Percentiles rank a stretch among this genome's conserved stretches.
Evolutionary conservation across 2,113 vertebrate genomes (phyloP).

Genomic region (Anoplopoma fimbria): DNA sequence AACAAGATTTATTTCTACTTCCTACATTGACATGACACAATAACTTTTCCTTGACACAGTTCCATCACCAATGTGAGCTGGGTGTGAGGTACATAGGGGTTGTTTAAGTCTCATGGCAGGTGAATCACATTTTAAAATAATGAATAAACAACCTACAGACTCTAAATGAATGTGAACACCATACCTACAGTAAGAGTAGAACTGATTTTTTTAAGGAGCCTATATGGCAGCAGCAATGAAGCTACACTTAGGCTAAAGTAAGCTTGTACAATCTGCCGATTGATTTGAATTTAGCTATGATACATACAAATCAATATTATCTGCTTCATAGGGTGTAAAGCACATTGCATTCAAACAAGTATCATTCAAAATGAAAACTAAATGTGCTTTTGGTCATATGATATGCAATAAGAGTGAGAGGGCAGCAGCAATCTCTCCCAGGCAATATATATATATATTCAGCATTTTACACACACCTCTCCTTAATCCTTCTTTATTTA

Average conservation of each 20-base stretch:
- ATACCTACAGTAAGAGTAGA: not conserved
- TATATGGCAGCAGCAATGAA: not conserved
- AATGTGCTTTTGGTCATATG: conserved; percentile 34
- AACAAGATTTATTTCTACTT: not conserved
- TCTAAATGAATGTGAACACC: not conserved
- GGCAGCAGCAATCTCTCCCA: conserved; percentile 17
- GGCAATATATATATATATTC: conserved; percentile 56
- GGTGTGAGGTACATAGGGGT: not conserved
- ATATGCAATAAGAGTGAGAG: conserved; percentile 4
- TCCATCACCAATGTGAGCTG: not conserved
- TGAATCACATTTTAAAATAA: not conserved
- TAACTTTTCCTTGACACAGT: no score
- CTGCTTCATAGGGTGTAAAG: conserved; percentile 4
- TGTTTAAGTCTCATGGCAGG: not conserved
- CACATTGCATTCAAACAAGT: conserved; percentile 12
- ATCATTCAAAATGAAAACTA: conserved; percentile 33
- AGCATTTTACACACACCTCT: conserved; percentile 28
- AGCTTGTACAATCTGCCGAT: not conserved
- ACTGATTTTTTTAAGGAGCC: not conserved
- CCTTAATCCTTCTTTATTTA: conserved; percentile 57
- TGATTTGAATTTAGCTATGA: conserved; percentile 20
- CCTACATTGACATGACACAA: not conserved
- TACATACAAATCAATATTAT: not conserved
- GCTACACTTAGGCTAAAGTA: not conserved
- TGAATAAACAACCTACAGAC: no score